Conservation (phyloP, 2,113 vertebrate species). For the Nematolebias whitei region DNA sequence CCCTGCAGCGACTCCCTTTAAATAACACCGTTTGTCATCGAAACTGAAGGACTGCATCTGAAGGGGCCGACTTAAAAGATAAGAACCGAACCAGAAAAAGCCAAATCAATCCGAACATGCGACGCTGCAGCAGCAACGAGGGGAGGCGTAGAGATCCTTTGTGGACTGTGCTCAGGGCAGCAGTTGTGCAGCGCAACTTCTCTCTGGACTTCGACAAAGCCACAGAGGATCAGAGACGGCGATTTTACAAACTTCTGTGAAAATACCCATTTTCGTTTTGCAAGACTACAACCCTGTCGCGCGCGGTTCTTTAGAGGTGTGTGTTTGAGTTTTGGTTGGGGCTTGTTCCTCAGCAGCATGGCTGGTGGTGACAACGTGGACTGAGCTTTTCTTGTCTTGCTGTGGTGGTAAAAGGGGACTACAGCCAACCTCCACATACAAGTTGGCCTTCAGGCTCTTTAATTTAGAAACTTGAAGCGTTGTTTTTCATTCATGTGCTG, state of each 20-base stretch:
- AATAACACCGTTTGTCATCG: conserved; percentile 69
- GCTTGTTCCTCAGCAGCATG: conserved; percentile 90
- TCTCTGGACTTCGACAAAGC: conserved; percentile 72
- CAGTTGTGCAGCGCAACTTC: conserved; percentile 60
- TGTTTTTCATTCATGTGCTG: conserved; percentile 21
- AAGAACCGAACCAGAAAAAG: too few species aligned
- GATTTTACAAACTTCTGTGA: conserved; percentile 77
- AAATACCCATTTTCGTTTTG: conserved; percentile 63
- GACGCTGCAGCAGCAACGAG: conserved; percentile 73
- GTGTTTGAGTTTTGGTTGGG: conserved; percentile 82
- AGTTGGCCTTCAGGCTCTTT: conserved; percentile 76
- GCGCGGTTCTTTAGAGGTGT: conserved; percentile 62
- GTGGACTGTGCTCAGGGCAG: conserved; percentile 77
- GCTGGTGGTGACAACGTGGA: conserved; percentile 88
- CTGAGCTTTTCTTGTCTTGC: conserved; percentile 76
- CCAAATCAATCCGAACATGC: conserved; percentile 75
- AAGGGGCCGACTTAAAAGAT: conserved; percentile 65
- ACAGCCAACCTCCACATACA: conserved; percentile 74
- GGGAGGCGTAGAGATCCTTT: conserved; percentile 64
- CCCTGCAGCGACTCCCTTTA: conserved; percentile 43
- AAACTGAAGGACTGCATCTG: conserved; percentile 75
- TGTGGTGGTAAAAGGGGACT: conserved; percentile 68
- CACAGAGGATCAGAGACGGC: conserved; percentile 69
- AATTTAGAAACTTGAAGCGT: conserved; percentile 83
- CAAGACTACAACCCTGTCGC: conserved; percentile 64